phyloP scores from a whole-genome alignment of 1,140 invertebrate species.

The Micrasema longulum region DNA sequence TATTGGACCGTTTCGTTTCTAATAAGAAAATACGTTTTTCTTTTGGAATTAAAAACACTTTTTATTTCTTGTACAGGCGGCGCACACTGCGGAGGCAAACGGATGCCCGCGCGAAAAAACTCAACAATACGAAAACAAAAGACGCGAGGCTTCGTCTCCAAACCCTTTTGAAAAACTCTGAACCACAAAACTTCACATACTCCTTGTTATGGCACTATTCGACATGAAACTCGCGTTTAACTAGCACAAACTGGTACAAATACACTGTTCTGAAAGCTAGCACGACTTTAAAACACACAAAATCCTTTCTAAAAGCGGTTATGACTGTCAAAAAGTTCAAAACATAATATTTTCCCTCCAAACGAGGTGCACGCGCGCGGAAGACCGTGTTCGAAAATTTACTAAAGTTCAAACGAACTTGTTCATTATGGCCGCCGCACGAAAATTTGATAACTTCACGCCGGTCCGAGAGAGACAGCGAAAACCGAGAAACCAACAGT shows the following conservation, averaged over 20 bases:
- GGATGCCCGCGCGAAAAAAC: no score
- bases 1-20: no score
- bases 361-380: neutral
- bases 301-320: neutral
- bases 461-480: neutral
- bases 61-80: no score
- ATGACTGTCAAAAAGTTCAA: slow-evolving; percentile 14
- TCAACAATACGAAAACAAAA: no score
- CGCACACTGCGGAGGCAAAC: no score
- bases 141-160: no score
- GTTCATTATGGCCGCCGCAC: neutral
- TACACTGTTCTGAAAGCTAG: neutral
- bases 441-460: slow-evolving; percentile 4
- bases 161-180: no score
- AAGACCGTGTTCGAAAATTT: slow-evolving; percentile 12
- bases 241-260: neutral
- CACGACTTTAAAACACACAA: neutral
- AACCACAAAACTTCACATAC: no score
- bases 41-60: no score
- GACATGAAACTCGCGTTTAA: neutral
- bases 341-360: neutral
- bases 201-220: neutral
- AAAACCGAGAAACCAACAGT: neutral
- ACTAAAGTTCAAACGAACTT: slow-evolving; percentile 2
- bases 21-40: no score